Evolutionary conservation across 2,113 vertebrate genomes (phyloP), one percentile per base, ranked within the genome.

Genomic region (Gallinago paraguaiae): DNA sequence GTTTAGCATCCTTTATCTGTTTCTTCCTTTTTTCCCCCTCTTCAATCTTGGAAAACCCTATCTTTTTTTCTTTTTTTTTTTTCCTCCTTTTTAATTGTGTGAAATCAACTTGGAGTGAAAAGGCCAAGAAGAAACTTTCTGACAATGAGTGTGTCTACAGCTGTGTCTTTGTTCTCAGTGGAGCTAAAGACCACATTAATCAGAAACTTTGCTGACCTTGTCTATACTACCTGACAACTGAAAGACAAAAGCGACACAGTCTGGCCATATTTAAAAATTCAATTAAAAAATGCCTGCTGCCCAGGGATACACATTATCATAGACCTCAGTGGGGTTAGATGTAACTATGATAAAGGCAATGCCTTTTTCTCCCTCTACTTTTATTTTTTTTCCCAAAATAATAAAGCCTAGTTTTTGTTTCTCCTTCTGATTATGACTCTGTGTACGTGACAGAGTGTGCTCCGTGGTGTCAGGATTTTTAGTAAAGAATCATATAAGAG

Each of bases 281-380:
- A 95, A 93, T 96, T 93, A 92, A 95, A 97, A 96, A 97, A 97
- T 92, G 93, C 95, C 96, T 97, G 95, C 95, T 96, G 93, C 90
- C 90, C 48, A 70, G 68, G 77, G 81, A 90, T 94, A 95, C 95
- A 92, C 67, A 97, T 95, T 92, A 90, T 87, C 75, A 77, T 57
- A 92, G 76, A 61, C 86, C 54, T 95, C 95, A 71, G 75, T 54
- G 31, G 50, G 54, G 75, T 75, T 69, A 86, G 79, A 79, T 91
- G 17, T 68, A 87, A 46, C 75, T 92, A 35, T 72, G 74, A 90
- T 54, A 86, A 94, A 96, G 43, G 57, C 48, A 91, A 61, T 70
- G 74, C 64, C 46, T 90, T 72, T 69, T 79, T 87, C 53, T 94
- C 53, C 33, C 3, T 81, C 33, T 48, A 18, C 74, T 89, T 91